These are phyloP conservation scores for Trachops cirrhosus DNA, from an alignment of 2,797 vertebrate species.

Conservation along the genomic window DNA sequence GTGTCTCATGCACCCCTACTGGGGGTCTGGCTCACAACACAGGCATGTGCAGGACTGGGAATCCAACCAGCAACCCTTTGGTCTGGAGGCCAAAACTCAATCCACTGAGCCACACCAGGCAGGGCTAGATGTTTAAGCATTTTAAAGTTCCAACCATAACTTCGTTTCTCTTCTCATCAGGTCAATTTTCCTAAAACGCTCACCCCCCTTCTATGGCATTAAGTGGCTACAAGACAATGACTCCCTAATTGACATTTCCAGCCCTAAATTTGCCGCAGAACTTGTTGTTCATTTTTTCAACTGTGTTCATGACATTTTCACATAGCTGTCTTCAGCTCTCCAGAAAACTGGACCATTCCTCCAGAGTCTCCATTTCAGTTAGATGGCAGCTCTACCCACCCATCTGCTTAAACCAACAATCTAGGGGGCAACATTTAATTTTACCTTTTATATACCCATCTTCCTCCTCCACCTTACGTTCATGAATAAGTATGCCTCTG, in stretches of 20 bases:
- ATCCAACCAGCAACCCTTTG: no score
- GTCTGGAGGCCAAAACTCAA: no score
- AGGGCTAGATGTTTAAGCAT: background rate
- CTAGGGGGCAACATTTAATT: background rate
- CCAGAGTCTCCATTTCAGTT: background rate
- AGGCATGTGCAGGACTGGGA: no score
- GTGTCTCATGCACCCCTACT: no score
- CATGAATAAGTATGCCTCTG: background rate
- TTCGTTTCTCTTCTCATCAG: background rate
- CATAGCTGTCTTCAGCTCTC: background rate
- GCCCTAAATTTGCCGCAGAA: background rate
- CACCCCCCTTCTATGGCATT: background rate
- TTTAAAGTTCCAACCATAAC: background rate
- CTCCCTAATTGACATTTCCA: background rate
- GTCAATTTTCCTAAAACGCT: background rate
- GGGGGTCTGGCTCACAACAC: no score
- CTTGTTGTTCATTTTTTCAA: background rate
- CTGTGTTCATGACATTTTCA: background rate
- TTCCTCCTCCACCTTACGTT: background rate
- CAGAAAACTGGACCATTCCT: background rate
- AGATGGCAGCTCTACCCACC: background rate
- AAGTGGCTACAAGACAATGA: background rate
- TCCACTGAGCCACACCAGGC: no score
- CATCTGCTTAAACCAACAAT: background rate
- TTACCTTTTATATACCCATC: background rate